Evolutionary conservation across 2,888 invertebrate species (phyloP), one percentile per base, ranked within the genome.

Genomic region (Arge pagana): DNA sequence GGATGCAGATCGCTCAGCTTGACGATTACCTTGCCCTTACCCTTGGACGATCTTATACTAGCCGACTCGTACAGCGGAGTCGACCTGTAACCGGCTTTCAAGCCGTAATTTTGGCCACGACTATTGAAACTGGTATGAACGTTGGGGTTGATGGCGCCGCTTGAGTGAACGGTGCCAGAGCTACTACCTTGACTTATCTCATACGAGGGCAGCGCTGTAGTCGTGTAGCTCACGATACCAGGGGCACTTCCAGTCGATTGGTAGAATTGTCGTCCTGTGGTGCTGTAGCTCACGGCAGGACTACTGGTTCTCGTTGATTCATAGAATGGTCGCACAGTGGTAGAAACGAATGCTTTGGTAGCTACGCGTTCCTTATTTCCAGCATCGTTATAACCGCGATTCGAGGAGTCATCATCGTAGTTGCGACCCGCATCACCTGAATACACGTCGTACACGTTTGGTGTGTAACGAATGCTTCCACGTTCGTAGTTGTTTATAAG

Each of bases 1-100:
- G 88, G 88, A 71, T 88, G 87, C 60, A 86, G 83, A 60, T 88
- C 88, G 61, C 87, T 88, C 56, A 85, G 81, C 70, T 87, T 86
- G 0, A 87, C 83, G 2, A 87, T 83, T 6, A 85, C 82, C 31
- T 81, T 81, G 28, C 81, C 80, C 62, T 80, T 81, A 7, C 51
- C 52, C 48, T 55, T 60, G 7, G 31, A 48, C 1, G 56, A 10
- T 5, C 49, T 54, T 4, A 55, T 39, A 24, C 55, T 41, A 15
- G 57, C 52, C 11, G 57, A 59, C 3, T 59, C 57, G 53, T 21
- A 58, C 48, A 30, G 56, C 50, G 7, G 66, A 55, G 45, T 33
- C 6, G 33, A 23, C n/a, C 11, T 42, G 33, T 31, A 45, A 33
- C 33, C 16, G 3, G n/a, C n/a, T n/a, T n/a, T n/a, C n/a, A n/a